A percentile compares a stretch with the other conserved stretches of the same genome.
Conservation (phyloP, 1,140 invertebrate species). For the Drosophila bifasciata region DNA sequence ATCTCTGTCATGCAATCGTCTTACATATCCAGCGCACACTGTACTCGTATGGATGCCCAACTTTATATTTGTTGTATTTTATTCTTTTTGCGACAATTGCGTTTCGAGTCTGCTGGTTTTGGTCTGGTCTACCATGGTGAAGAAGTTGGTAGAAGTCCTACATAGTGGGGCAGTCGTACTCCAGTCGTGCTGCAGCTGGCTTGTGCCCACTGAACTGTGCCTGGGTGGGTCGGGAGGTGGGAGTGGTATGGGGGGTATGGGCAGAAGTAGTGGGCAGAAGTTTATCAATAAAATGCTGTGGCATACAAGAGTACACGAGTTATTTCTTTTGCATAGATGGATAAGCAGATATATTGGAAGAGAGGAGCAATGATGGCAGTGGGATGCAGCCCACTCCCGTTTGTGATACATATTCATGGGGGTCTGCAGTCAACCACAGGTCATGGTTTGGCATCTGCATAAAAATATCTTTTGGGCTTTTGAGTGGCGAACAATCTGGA, state of each 20-base stretch:
- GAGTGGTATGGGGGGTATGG: neutral
- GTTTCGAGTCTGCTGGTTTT: conserved; percentile 27
- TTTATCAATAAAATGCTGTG: conserved; percentile 81
- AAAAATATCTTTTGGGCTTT: conserved; percentile 47
- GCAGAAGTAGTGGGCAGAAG: conserved; percentile 47
- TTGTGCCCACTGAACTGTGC: conserved; percentile 66
- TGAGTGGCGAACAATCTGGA: neutral
- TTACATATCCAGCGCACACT: conserved; percentile 12
- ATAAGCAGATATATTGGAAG: conserved; percentile 52
- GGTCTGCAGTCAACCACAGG: conserved; percentile 29
- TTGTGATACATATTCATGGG: conserved; percentile 64
- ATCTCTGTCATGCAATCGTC: too few species aligned
- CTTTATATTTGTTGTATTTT: conserved; percentile 28
- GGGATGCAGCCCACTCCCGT: conserved; percentile 30
- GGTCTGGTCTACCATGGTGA: conserved; percentile 35
- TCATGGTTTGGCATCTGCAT: conserved; percentile 23
- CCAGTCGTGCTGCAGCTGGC: conserved; percentile 42
- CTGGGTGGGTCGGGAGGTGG: neutral
- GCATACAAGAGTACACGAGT: conserved; percentile 72
- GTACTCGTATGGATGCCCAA: neutral
- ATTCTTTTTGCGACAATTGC: conserved; percentile 43
- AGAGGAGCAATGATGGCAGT: conserved; percentile 32
- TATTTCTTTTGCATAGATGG: conserved; percentile 77
- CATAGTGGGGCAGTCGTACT: conserved; percentile 44
- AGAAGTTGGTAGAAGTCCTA: conserved; percentile 50